phyloP scores from a whole-genome alignment of 2,113 vertebrate genomes.

The Aythya baeri region DNA sequence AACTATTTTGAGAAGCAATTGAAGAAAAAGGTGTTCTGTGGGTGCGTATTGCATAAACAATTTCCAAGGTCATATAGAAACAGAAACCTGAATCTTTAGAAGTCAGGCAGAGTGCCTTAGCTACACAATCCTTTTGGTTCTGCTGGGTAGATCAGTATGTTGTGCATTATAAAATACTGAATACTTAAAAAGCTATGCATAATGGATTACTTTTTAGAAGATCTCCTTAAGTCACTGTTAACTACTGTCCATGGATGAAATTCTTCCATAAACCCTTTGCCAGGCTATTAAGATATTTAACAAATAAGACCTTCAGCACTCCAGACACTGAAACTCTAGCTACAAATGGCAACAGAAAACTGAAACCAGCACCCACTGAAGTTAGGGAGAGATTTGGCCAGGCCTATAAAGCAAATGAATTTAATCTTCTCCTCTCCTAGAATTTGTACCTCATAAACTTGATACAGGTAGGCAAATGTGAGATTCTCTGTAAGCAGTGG shows the following conservation, averaged over 20 bases:
- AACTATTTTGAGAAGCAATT: neutral
- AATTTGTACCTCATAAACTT: neutral
- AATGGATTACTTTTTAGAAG: neutral
- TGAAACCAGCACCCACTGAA: neutral
- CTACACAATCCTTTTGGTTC: neutral
- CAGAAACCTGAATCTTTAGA: neutral
- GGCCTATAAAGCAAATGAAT: neutral
- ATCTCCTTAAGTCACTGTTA: neutral
- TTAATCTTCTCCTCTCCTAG: neutral
- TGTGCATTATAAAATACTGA: neutral
- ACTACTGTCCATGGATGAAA: neutral
- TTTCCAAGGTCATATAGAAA: neutral
- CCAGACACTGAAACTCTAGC: neutral
- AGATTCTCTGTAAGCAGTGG: neutral
- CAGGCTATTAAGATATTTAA: neutral
- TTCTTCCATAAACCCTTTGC: neutral
- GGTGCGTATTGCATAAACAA: neutral
- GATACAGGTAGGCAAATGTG: neutral
- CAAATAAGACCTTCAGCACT: neutral
- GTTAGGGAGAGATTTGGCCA: accelerated
- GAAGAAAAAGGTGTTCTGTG: neutral
- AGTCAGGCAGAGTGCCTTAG: neutral
- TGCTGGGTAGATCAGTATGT: neutral
- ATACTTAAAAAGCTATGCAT: neutral
- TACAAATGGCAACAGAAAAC: neutral